Base-by-base conservation (phyloP, 1,140 invertebrate genomes). In the Leptonema lineaticorne region DNA sequence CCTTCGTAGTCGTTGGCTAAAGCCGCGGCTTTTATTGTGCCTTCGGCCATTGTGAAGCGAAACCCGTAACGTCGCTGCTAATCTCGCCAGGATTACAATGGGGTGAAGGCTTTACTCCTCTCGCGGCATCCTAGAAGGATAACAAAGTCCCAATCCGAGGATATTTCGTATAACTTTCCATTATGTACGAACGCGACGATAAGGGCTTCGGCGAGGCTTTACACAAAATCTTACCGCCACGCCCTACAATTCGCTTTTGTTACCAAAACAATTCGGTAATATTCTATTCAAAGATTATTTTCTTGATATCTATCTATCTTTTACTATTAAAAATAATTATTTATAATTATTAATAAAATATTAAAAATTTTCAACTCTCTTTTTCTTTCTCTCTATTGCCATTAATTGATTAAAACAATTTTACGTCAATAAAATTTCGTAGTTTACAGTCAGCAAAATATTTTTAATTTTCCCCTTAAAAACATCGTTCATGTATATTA, bases 81-180 rank as follows among this genome's bases (percentile, higher is more conserved):
- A 69, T 69, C 67, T 69, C 67, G 57, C 48, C 37, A 11, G 67
- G 60, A 69, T 69, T 63, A 69, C 67, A 69, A 69, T 63, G 37
- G 59, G 48, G 45, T 22, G 6, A 20, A 16, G 28, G 27, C n/a
- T 24, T 29, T 24, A 9, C 26, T 26, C 26, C 22, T 59, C 20
- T 41, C 33, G 7, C 11, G 16, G 22, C 41, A 4, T 6, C n/a
- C 14, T 30, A 27, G 26, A 16, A 26, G 41, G 59, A 62, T 60
- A 63, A 63, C 67, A 63, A 63, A 69, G 67, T 63, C 46, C 20
- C 62, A 5, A 16, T n/a, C n/a, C 37, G 65, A 22, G 59, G 41
- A 62, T 45, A 62, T 62, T 22, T n/a, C 41, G 59, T 14, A 14
- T 50, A 26, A 16, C 62, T 64, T 50, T 64, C 62, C 45, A 45